Conservation (phyloP, 2,888 invertebrate genomes). For the Tanypteryx hageni region DNA sequence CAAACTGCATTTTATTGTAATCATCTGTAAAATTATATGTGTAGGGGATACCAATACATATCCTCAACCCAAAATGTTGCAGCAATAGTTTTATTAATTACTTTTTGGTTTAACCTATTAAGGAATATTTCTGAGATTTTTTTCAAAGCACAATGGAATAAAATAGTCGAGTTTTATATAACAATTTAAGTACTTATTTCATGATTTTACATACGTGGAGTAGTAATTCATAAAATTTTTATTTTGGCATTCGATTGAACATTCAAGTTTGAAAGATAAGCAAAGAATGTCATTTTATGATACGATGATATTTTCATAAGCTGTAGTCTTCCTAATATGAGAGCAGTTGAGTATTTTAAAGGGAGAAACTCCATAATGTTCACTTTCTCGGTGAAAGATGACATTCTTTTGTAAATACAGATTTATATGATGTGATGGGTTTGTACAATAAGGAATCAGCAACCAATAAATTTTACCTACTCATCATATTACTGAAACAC, state of each 20-base stretch:
- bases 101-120: background rate
- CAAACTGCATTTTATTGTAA: background rate
- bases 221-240: background rate
- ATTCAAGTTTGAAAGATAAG: background rate
- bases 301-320: slow-evolving; percentile 34
- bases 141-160: background rate
- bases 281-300: background rate
- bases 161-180: background rate
- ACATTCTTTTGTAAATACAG: slow-evolving; percentile 1
- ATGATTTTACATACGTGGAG: too few species aligned
- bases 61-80: background rate
- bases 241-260: background rate
- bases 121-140: background rate
- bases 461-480: background rate
- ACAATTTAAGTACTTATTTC: too few species aligned
- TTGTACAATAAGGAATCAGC: slow-evolving; percentile 6
- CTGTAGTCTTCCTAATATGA: slow-evolving; percentile 40
- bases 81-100: background rate
- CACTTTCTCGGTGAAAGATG: background rate
- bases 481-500: background rate
- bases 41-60: background rate
- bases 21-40: background rate
- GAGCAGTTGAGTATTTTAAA: slow-evolving; percentile 41
- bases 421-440: slow-evolving; percentile 32
- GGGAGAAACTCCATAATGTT: background rate